Percentiles rank a stretch among this genome's conserved stretches.
Evolutionary conservation across 2,888 invertebrate genomes (phyloP).

Genomic region (Acanthoscelides obtectus): DNA sequence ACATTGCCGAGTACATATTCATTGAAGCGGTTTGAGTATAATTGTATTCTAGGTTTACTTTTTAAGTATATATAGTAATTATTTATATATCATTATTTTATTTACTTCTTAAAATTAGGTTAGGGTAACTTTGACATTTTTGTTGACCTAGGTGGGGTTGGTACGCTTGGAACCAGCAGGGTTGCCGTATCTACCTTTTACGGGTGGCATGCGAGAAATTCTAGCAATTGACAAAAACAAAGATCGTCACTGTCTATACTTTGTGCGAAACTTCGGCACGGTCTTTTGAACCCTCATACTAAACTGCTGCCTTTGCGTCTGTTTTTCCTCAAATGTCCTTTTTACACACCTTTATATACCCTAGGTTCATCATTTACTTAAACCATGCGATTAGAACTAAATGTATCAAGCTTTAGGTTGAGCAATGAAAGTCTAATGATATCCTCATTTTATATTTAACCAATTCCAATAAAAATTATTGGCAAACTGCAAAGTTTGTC

Average conservation of each 20-base stretch:
- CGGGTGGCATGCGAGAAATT: background rate
- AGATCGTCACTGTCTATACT: too few relatives aligned
- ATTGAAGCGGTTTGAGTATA: background rate
- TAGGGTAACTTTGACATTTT: background rate
- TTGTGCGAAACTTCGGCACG: too few relatives aligned
- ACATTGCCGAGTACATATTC: constrained; percentile 12
- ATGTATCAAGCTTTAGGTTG: background rate
- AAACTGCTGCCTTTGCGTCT: too few relatives aligned
- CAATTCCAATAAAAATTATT: constrained; percentile 38
- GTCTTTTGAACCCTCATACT: too few relatives aligned
- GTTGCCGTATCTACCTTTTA: background rate
- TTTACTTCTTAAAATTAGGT: background rate
- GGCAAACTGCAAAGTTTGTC: constrained; percentile 30
- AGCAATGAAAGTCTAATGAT: constrained; percentile 22
- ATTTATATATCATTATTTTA: background rate
- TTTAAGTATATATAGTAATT: background rate
- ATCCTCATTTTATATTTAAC: constrained; percentile 33
- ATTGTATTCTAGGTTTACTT: background rate
- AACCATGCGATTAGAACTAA: too few relatives aligned
- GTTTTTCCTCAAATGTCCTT: too few relatives aligned
- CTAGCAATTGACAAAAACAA: too few relatives aligned
- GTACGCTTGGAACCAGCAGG: background rate
- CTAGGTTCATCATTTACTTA: too few relatives aligned
- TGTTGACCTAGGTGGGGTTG: background rate
- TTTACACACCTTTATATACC: too few relatives aligned